These are phyloP conservation scores for Tromatobia lineatoria DNA, from an alignment of 2,888 invertebrate species.

Conservation along the genomic window DNA sequence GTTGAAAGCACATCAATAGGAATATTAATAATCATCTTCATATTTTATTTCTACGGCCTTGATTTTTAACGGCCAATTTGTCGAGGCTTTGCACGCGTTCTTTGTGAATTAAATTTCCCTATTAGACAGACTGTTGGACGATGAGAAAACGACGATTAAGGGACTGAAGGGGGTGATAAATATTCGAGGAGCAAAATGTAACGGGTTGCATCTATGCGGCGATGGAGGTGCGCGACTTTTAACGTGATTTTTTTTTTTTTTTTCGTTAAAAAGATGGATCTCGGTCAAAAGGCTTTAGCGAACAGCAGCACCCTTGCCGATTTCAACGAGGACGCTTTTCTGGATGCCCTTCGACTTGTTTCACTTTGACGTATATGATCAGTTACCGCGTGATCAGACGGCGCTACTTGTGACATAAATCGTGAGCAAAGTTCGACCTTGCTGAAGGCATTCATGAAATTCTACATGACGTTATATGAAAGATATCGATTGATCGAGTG, in stretches of 20 bases:
- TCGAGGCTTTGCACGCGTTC: conserved; percentile 30
- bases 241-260: conserved; percentile 60
- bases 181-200: conserved; percentile 63
- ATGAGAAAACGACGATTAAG: conserved; percentile 12
- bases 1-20: not conserved
- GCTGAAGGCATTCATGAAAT: conserved; percentile 6
- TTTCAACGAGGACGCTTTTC: conserved; percentile 24
- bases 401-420: not conserved
- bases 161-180: conserved; percentile 56
- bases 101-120: conserved; percentile 64
- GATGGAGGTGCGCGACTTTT: conserved; percentile 31
- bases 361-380: not conserved
- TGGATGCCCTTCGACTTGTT: not conserved
- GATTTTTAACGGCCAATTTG: conserved; percentile 55
- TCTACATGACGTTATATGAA: not conserved
- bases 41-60: conserved; percentile 33
- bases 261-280: conserved; percentile 66
- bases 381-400: not conserved
- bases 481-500: conserved; percentile 12
- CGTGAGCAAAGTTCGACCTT: not conserved
- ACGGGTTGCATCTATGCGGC: conserved; percentile 45
- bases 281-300: conserved; percentile 65
- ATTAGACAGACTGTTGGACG: too few relatives aligned
- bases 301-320: conserved; percentile 31
- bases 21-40: conserved; percentile 35